Conservation (phyloP, 2,888 invertebrate species). For the Thera britannica region DNA sequence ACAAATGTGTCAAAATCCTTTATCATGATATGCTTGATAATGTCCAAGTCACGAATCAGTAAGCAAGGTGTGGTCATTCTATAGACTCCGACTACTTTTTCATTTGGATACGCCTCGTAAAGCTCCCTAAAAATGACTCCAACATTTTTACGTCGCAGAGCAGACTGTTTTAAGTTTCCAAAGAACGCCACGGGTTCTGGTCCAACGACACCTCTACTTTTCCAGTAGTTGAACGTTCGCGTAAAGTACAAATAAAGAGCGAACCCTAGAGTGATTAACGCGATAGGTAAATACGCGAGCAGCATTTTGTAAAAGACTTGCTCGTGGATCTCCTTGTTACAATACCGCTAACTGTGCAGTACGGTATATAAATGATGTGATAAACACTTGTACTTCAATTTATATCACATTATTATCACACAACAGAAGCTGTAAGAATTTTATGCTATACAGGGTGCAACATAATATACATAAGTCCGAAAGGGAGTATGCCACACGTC, state of each 20-base stretch:
- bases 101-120: slow-evolving; percentile 55
- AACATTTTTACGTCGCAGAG: slow-evolving; percentile 17
- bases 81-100: slow-evolving; percentile 63
- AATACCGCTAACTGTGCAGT: too few relatives aligned
- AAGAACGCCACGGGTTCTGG: slow-evolving; percentile 55
- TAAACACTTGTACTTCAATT: too few relatives aligned
- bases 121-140: slow-evolving; percentile 22
- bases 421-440: too few relatives aligned
- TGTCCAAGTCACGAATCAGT: slow-evolving; percentile 60
- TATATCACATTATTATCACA: too few relatives aligned
- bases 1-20: slow-evolving; percentile 62
- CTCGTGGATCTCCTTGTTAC: background rate
- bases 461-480: too few relatives aligned
- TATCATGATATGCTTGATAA: slow-evolving; percentile 61
- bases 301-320: slow-evolving; percentile 2
- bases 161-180: slow-evolving; percentile 55
- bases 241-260: slow-evolving; percentile 54
- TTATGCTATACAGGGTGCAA: too few relatives aligned
- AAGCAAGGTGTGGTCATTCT: slow-evolving; percentile 58
- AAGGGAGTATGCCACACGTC: too few relatives aligned
- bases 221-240: slow-evolving; percentile 61
- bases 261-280: slow-evolving; percentile 11
- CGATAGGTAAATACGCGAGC: background rate
- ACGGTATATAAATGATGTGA: too few relatives aligned
- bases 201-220: slow-evolving; percentile 50